Percentiles rank a stretch among this genome's conserved stretches.
These are phyloP conservation scores for Thymelicus acteon DNA, from an alignment of 2,888 invertebrate species.

Conservation along the genomic window DNA sequence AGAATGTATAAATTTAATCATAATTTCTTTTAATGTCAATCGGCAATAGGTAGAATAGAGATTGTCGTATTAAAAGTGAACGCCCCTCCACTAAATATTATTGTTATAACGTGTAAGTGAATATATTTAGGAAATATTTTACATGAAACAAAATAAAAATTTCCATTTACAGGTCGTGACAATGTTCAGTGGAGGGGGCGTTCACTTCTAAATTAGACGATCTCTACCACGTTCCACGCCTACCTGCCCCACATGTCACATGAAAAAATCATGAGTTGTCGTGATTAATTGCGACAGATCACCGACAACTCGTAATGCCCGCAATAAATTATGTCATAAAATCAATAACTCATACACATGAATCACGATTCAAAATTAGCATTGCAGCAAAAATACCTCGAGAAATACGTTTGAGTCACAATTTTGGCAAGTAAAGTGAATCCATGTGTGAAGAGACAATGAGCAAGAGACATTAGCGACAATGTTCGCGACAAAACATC, in stretches of 20 bases:
- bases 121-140: no score
- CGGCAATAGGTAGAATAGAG: no score
- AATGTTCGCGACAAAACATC: slow-evolving; percentile 50
- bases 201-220: no score
- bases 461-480: slow-evolving; percentile 52
- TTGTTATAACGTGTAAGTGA: no score
- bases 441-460: slow-evolving; percentile 62
- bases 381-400: slow-evolving; percentile 60
- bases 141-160: no score
- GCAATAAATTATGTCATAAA: slow-evolving; percentile 24
- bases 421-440: slow-evolving; percentile 68
- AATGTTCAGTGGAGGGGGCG: no score
- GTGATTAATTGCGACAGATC: slow-evolving; percentile 9
- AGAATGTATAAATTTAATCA: no score
- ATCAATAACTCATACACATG: slow-evolving; percentile 40
- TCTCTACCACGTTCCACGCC: background rate
- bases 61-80: no score
- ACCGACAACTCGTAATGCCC: slow-evolving; percentile 7
- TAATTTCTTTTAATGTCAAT: no score
- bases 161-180: no score
- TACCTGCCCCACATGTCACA: background rate
- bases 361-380: slow-evolving; percentile 61
- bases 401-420: slow-evolving; percentile 66
- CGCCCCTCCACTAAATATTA: no score
- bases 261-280: slow-evolving; percentile 25